Evolutionary conservation across 2,113 vertebrate species (phyloP), one percentile per base, ranked within the genome.

Genomic region (Accipiter virgatus): DNA sequence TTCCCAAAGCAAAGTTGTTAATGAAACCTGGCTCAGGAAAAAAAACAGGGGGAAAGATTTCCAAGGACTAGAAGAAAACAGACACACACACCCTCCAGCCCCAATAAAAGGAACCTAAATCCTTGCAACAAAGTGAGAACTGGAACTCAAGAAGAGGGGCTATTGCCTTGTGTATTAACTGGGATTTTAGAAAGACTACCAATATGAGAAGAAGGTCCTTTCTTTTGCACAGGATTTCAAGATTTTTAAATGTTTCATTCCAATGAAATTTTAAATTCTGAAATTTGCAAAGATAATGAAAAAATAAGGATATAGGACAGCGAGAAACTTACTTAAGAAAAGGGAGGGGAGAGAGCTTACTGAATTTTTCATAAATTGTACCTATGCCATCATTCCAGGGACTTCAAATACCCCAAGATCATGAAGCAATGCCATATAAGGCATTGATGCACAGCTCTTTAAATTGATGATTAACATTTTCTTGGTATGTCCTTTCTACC

Each of bases 341-440:
- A 2, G 9, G 3, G 8, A 6, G 10, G 13, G 2, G 9, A 6
- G 3, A 7, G 8, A 1, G 5, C 11, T 40, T 61, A 43, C 52
- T 67, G 50, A 61, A 6, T 81, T 70, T 88, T 88, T 53, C 31
- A 31, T 71, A 8, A n/a, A 27, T 77, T 78, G 19, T n/a, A 52
- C 4, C 29, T 56, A 7, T 61, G 29, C 2, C 5, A 61, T 43
- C 53, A 40, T 70, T 45, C 23, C 40, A 50, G 29, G 13, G 32
- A 61, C 13, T 78, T 78, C 47, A 82, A 34, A 47, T 63, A 36
- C 2, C 2, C 21, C 34, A n/a, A 34, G 13, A 15, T 31, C 36
- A 77, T 19, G 21, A 77, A 61, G 25, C 4, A 32, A 31, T 48
- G 9, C 14, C 47, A 1, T 68, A 36, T 34, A 59, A 45, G 34